Evolutionary conservation across 2,888 invertebrate genomes (phyloP), one percentile per base, ranked within the genome.

Genomic region (Eumerus sabulonum): DNA sequence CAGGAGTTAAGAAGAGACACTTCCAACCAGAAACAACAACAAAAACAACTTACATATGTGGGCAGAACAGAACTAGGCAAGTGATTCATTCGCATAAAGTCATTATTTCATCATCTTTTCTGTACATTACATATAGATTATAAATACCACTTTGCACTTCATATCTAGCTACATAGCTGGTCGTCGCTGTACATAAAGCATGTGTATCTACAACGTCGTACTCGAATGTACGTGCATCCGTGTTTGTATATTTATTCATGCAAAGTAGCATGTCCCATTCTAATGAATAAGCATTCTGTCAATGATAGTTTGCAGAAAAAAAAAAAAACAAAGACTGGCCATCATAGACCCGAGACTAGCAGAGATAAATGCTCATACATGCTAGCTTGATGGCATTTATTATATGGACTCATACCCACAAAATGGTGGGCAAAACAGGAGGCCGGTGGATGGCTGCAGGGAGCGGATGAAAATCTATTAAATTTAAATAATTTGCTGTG

Each of bases 21-120:
- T 40, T 68, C 45, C 19, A 45, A 45, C 7, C 27, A 27, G 27
- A 27, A 7, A 2, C 27, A 27, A 27, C 62, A 18, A 18, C 45
- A 62, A 40, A n/a, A 72, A 13, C 40, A 35, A 54, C 62, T 48
- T 42, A 63, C 36, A 18, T 14, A 60, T 62, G 72, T 67, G 76
- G 76, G 76, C 42, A 40, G 64, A 59, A 51, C 44, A 53, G 13
- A 60, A 54, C 53, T 9, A 70, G 19, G 17, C 17, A 56, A 64
- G 47, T 77, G 77, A 77, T 73, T 77, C 77, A 77, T 67, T 77
- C 67, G 48, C 62, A 62, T 62, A 53, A 51, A 67, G 67, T 62
- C 36, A 54, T 73, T 67, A 57, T 76, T 76, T 59, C 64, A 64
- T 64, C 64, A 72, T 72, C 72, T 51, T 45, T 11, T 44, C 59